Evolutionary conservation across 1,140 invertebrate genomes (phyloP).

Genomic region (Theocolax elegans): DNA sequence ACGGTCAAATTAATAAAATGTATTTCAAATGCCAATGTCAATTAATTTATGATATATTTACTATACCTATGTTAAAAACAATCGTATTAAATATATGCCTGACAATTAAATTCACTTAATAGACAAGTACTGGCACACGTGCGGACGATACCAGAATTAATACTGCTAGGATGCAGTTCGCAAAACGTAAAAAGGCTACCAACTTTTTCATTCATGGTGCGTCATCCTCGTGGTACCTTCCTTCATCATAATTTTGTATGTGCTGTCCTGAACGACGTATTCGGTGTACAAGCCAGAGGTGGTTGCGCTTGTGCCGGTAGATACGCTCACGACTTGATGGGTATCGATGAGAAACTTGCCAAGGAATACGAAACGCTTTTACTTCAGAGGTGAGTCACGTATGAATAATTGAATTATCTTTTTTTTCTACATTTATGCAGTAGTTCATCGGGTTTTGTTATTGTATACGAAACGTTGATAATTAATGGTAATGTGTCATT

Average conservation of each 20-base stretch:
- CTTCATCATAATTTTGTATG: slow-evolving; percentile 93
- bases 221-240: slow-evolving; percentile 82
- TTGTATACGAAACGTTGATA: too few relatives aligned
- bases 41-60: too few relatives aligned
- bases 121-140: slow-evolving; percentile 81
- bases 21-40: too few relatives aligned
- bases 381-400: slow-evolving; percentile 78
- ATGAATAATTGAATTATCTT: too few relatives aligned
- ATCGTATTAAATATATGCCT: too few relatives aligned
- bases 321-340: slow-evolving; percentile 87
- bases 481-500: too few relatives aligned
- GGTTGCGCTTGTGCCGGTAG: slow-evolving; percentile 87
- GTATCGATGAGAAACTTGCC: slow-evolving; percentile 81
- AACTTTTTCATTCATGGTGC: slow-evolving; percentile 88
- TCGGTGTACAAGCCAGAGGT: slow-evolving; percentile 89
- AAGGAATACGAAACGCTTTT: slow-evolving; percentile 82
- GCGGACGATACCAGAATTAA: slow-evolving; percentile 80
- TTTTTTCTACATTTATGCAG: too few relatives aligned
- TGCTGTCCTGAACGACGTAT: slow-evolving; percentile 89
- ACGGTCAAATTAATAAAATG: too few relatives aligned
- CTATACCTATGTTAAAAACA: too few relatives aligned
- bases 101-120: slow-evolving; percentile 49
- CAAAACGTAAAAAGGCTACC: slow-evolving; percentile 76
- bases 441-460: too few relatives aligned
- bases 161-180: slow-evolving; percentile 80